A percentile compares a stretch with the other conserved stretches of the same genome.
These are phyloP conservation scores for Serilophus lunatus DNA, from an alignment of 2,113 vertebrate species.

Conservation along the genomic window DNA sequence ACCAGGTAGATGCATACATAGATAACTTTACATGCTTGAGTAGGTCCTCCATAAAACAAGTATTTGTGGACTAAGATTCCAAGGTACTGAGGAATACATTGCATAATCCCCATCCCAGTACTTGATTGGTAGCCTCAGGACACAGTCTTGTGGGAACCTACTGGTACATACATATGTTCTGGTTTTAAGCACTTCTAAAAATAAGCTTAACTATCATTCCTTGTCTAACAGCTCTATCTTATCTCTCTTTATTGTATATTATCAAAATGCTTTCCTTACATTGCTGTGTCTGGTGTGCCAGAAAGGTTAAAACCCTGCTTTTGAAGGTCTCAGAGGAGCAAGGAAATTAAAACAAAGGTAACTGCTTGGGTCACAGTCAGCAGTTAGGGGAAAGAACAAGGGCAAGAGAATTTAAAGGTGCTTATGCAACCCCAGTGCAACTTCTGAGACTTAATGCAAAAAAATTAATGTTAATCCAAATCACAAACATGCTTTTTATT, in stretches of 20 bases:
- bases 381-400: not conserved
- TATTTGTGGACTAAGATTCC: not conserved
- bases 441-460: not conserved
- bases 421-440: not conserved
- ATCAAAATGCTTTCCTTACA: not conserved
- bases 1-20: not conserved
- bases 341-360: not conserved
- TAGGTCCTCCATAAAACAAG: not conserved
- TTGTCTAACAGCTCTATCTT: not conserved
- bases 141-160: not conserved
- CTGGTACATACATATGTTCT: not conserved
- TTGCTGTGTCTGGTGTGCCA: not conserved
- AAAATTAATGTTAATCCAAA: not conserved
- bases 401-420: not conserved
- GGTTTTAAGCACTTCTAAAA: not conserved
- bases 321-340: not conserved
- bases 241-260: not conserved
- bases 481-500: not conserved
- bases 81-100: not conserved
- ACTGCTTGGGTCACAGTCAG: not conserved
- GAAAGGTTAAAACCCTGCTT: not conserved
- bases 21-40: not conserved
- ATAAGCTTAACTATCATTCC: not conserved
- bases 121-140: not conserved
- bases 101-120: not conserved